Percentiles rank a stretch among this genome's conserved stretches.
Conservation (phyloP, 2,797 vertebrate genomes). For the Numenius phaeopus region DNA sequence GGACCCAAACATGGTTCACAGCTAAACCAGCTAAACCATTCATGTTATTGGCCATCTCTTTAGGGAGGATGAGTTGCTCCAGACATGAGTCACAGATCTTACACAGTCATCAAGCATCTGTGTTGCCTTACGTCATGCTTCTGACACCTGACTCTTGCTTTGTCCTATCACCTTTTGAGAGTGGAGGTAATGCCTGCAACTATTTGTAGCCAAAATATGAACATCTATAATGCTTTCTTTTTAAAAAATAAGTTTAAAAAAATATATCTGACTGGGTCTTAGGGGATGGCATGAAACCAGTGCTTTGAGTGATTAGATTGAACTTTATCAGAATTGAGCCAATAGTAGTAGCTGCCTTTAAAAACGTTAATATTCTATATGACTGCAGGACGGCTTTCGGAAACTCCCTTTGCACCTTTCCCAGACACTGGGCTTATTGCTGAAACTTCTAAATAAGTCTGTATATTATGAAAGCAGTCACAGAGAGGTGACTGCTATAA, state of each 20-base stretch:
- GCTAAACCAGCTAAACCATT: neutral
- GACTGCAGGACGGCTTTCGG: neutral
- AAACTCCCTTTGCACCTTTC: neutral
- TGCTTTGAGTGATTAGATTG: neutral
- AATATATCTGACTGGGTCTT: neutral
- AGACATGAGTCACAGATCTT: neutral
- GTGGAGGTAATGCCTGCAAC: neutral
- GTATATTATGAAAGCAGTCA: neutral
- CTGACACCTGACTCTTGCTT: neutral
- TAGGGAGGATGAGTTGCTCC: neutral
- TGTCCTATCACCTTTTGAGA: neutral
- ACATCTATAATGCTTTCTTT: neutral
- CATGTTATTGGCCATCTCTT: neutral
- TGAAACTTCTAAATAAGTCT: neutral
- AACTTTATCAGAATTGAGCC: neutral
- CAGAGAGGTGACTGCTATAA: neutral
- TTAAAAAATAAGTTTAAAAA: neutral
- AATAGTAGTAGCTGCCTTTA: neutral
- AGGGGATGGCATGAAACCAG: neutral
- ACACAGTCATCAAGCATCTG: neutral
- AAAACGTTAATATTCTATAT: neutral
- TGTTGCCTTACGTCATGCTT: neutral
- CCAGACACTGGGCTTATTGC: neutral
- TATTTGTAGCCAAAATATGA: neutral
- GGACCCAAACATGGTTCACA: neutral